Conservation (phyloP, 2,888 invertebrate genomes). For the Panorpa germanica region DNA sequence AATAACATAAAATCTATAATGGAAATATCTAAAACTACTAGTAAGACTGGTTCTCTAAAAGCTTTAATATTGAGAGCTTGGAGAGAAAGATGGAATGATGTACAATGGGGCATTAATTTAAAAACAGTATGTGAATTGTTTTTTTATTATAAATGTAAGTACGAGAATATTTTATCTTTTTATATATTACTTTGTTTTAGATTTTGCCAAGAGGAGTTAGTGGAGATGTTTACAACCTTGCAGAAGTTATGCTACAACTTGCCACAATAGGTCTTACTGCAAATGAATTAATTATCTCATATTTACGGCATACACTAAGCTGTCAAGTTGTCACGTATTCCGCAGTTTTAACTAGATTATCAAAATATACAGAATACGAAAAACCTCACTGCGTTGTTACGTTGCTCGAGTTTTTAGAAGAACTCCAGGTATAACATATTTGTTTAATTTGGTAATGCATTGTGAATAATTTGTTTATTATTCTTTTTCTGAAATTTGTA, state of each 20-base stretch:
- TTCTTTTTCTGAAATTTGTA: conserved; percentile 14
- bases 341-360: conserved; percentile 71
- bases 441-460: neutral
- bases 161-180: conserved; percentile 5
- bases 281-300: conserved; percentile 54
- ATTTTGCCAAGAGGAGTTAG: conserved; percentile 73
- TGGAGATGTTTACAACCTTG: conserved; percentile 82
- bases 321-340: conserved; percentile 83
- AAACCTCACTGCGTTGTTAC: conserved; percentile 79
- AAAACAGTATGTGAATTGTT: conserved; percentile 45
- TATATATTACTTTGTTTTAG: conserved; percentile 18
- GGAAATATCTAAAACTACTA: conserved; percentile 61
- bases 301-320: conserved; percentile 78
- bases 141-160: no score
- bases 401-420: conserved; percentile 68
- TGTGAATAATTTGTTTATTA: neutral
- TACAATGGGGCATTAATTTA: conserved; percentile 91
- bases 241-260: conserved; percentile 85
- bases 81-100: conserved; percentile 89
- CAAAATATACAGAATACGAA: conserved; percentile 72
- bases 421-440: conserved; percentile 23
- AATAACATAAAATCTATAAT: no score
- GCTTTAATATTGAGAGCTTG: conserved; percentile 71
- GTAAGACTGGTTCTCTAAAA: conserved; percentile 67
- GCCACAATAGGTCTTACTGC: conserved; percentile 86